Conservation (phyloP, 2,888 invertebrate genomes). For the Drosophila fulvimacula region DNA sequence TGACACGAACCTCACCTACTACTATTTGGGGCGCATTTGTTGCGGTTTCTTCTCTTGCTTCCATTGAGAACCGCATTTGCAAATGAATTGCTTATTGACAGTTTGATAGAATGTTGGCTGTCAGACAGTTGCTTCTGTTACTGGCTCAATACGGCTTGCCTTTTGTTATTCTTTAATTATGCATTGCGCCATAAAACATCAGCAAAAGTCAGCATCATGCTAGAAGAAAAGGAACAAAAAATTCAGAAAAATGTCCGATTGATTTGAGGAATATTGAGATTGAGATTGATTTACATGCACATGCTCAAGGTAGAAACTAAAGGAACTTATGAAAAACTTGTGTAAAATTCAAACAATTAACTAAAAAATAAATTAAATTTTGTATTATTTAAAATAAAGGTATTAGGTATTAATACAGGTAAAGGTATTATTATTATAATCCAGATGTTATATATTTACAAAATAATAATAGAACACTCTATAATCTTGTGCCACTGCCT, state of each 20-base stretch:
- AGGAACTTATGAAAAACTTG: no score
- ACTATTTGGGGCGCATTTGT: conserved; percentile 52
- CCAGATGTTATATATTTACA: no score
- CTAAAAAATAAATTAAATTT: no score
- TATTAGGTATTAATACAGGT: no score
- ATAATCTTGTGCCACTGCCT: background rate
- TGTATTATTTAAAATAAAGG: no score
- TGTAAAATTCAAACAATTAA: no score
- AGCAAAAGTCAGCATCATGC: conserved; percentile 23
- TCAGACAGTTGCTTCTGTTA: conserved; percentile 52
- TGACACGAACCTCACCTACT: conserved; percentile 73
- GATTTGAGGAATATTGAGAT: conserved; percentile 1
- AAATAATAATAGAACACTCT: no score
- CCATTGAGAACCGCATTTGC: conserved; percentile 69
- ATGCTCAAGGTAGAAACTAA: background rate
- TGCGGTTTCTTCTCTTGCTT: conserved; percentile 44
- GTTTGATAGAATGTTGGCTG: conserved; percentile 74
- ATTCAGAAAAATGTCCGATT: conserved; percentile 3
- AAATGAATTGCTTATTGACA: conserved; percentile 81
- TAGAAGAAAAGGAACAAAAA: background rate
- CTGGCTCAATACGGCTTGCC: conserved; percentile 30
- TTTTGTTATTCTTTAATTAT: conserved; percentile 78
- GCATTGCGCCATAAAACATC: conserved; percentile 30
- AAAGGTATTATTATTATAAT: no score
- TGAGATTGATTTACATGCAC: background rate